Evolutionary conservation across 2,888 invertebrate species (phyloP), one percentile per base, ranked within the genome.

Genomic region (Acronicta psi): DNA sequence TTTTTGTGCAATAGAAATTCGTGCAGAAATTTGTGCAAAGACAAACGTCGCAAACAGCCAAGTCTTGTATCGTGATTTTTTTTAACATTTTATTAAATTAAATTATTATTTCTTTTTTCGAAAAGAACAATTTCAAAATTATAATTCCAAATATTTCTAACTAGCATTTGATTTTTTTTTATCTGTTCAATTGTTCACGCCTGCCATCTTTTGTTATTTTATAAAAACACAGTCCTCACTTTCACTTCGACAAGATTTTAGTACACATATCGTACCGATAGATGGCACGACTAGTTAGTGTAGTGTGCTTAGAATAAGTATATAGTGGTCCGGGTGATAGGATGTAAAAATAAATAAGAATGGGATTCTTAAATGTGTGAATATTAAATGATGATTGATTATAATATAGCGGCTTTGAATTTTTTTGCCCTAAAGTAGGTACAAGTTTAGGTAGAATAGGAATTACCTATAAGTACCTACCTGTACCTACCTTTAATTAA

Each of bases 1-100:
- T 84, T 80, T 84, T 82, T 81, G 67, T 74, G 77, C 78, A 57
- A 66, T 73, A 65, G 79, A 82, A 85, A 84, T 77, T 83, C 73
- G 77, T 79, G 73, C 74, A 70, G 77, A 64, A 72, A 77, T 76
- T 72, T 56, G 70, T 62, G 81, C 84, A 81, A 80, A 75, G 78
- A 73, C 52, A 66, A 43, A 20, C 25, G 36, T 31, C 49, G 20
- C 60, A 77, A 77, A 77, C 82, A 77, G 77, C 82, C 85, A 73
- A 57, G 36, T 40, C 40, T 49, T 23, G 17, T 36, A 17, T 36
- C 18, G 13, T 23, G 38, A 31, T 3, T 38, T 43, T 38, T 43
- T 38, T 14, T 11, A 49, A 34, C n/a, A 10, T 11, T 40, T 11
- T 4, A 1, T 13, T 0, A 18, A 17, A 14, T 9, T 31, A 2